These are phyloP conservation scores for Parthenolecanium corni DNA, from an alignment of 2,888 invertebrate species.

Conservation along the genomic window DNA sequence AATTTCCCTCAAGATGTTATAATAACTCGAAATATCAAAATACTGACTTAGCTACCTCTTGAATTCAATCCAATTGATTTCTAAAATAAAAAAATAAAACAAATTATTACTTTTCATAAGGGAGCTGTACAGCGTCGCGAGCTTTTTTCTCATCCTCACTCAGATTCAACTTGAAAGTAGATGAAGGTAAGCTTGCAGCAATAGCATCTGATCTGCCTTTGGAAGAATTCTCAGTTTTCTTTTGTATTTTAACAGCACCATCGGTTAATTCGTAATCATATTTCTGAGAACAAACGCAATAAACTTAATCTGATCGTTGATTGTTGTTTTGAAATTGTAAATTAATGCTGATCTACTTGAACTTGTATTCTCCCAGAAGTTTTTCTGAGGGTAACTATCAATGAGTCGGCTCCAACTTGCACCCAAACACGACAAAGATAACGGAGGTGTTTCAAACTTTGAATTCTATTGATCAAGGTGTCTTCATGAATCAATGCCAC, in stretches of 20 bases:
- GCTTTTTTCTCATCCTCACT: constrained; percentile 51
- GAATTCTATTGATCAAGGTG: not conserved
- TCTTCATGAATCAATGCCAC: not conserved
- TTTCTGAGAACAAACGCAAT: not conserved
- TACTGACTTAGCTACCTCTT: no score
- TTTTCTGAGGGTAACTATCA: not conserved
- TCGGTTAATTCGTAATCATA: constrained; percentile 2
- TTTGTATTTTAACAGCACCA: not conserved
- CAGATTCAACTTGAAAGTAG: constrained; percentile 53
- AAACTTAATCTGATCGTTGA: not conserved
- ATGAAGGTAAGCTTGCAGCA: constrained; percentile 5
- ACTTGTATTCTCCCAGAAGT: not conserved
- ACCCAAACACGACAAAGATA: not conserved
- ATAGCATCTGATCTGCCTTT: constrained; percentile 4
- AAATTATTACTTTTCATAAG: constrained; percentile 44
- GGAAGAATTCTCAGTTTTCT: not conserved
- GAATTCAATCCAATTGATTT: not conserved
- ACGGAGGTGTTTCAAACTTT: not conserved
- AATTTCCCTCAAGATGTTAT: no score
- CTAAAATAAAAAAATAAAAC: not conserved
- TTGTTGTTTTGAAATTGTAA: not conserved
- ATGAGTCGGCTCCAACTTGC: not conserved
- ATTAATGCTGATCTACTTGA: not conserved
- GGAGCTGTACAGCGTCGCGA: constrained; percentile 48
- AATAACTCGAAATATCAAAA: no score